Evolutionary conservation across 2,888 invertebrate genomes (phyloP), one percentile per base, ranked within the genome.

Genomic region (Tetheella fluctuosa): DNA sequence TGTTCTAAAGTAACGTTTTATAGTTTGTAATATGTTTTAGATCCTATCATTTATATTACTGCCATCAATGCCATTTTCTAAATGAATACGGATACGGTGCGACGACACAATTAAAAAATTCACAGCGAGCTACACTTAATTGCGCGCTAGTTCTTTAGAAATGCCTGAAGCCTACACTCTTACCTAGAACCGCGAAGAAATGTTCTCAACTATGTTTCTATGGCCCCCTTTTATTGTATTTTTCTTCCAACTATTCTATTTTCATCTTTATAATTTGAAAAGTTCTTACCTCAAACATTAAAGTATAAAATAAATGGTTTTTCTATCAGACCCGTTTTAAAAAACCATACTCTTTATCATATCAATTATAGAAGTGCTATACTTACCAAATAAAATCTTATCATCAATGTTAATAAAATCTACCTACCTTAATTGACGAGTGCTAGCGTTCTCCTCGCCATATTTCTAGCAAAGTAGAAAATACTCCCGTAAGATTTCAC

Each of bases 101-200:
- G 55, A 34, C 34, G 55, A 55, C 34, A 55, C 55, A 55, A 55
- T 55, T 55, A 10, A 23, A 55, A 34, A 37, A 55, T 55, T 55
- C 17, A 34, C 20, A n/a, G 20, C 58, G 54, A 60, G 60, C 53
- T 25, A 23, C 37, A 25, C 60, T 57, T 64, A 64, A 64, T 64
- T 64, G 61, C 64, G 58, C 59, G 55, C 61, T 59, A 55, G 61
- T 64, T 61, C 53, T 61, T 61, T 59, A 59, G 61, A 64, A 63
- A 60, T 52, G 61, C 20, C 57, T 37, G 59, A 23, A 55, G 55
- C 20, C 55, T 55, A 34, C 56, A 52, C 63, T 53, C 58, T 56
- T 58, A 57, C 58, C 52, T 20, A 58, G 59, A 55, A 55, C 34
- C 55, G 34, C 55, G 37, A 30, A 28, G 34, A 34, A 55, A 30